Conservation (phyloP, 2,113 vertebrate genomes). For the Dendropsophus ebraccatus region DNA sequence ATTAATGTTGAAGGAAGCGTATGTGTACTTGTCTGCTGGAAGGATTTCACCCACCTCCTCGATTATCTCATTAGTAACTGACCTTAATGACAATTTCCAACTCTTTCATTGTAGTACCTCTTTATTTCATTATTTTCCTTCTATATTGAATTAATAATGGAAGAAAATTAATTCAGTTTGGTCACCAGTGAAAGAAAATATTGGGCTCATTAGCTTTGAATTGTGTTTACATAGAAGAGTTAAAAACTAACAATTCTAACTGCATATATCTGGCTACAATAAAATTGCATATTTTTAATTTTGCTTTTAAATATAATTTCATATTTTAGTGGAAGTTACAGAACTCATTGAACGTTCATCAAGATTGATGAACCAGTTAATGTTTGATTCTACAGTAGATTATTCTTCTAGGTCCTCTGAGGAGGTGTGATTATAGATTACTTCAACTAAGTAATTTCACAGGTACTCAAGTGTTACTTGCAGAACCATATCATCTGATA, state of each 20-base stretch:
- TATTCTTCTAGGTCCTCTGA: neutral
- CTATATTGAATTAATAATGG: slow-evolving; percentile 8
- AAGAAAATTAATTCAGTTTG: slow-evolving; percentile 19
- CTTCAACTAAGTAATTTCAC: too few relatives aligned
- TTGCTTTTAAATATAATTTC: neutral
- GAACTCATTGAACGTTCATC: neutral
- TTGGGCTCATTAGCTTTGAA: neutral
- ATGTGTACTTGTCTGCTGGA: neutral
- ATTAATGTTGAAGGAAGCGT: neutral
- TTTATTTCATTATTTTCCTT: slow-evolving; percentile 29
- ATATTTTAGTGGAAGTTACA: neutral
- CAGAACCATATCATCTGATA: too few relatives aligned
- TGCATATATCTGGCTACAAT: neutral
- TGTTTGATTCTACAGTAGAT: neutral
- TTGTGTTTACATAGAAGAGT: neutral
- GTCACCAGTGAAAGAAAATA: neutral
- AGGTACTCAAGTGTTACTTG: too few relatives aligned
- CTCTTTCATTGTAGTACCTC: slow-evolving; percentile 1
- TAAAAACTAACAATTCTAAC: neutral
- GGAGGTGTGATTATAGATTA: neutral
- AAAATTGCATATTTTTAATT: slow-evolving; percentile 2
- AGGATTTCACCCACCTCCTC: slow-evolving; percentile 15
- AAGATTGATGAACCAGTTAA: slow-evolving; percentile 1
- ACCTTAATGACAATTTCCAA: neutral
- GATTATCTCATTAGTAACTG: slow-evolving; percentile 22